These are phyloP conservation scores for Heteronetta atricapilla DNA, from an alignment of 2,113 vertebrate genomes.

Conservation along the genomic window DNA sequence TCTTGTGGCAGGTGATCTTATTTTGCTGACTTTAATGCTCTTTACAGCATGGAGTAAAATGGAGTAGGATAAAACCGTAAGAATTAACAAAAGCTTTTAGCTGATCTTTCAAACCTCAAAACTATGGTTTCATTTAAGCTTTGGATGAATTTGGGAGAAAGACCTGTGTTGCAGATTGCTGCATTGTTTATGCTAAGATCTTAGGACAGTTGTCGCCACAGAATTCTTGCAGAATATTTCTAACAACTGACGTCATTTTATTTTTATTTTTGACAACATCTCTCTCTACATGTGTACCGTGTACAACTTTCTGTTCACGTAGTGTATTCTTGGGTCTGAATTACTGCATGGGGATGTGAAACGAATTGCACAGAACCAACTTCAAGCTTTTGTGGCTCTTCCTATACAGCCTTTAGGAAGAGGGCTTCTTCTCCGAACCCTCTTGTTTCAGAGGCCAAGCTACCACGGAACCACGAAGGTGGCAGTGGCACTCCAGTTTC, in stretches of 20 bases:
- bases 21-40: background rate
- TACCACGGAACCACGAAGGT: rapidly evolving
- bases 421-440: background rate
- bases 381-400: background rate
- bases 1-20: background rate
- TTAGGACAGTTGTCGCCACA: background rate
- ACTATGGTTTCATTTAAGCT: background rate
- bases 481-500: rapidly evolving
- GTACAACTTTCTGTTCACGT: background rate
- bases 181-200: background rate
- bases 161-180: background rate
- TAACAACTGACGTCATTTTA: background rate
- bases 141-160: background rate
- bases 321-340: background rate
- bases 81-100: background rate
- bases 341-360: no score
- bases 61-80: background rate
- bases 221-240: background rate
- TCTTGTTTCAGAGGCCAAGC: background rate
- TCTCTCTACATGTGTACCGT: background rate
- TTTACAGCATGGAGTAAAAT: background rate
- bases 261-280: background rate
- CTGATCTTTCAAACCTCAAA: background rate
- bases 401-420: background rate
- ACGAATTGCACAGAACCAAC: background rate